These are phyloP conservation scores for Sialia sialis DNA, from an alignment of 2,113 vertebrate species.

Conservation along the genomic window DNA sequence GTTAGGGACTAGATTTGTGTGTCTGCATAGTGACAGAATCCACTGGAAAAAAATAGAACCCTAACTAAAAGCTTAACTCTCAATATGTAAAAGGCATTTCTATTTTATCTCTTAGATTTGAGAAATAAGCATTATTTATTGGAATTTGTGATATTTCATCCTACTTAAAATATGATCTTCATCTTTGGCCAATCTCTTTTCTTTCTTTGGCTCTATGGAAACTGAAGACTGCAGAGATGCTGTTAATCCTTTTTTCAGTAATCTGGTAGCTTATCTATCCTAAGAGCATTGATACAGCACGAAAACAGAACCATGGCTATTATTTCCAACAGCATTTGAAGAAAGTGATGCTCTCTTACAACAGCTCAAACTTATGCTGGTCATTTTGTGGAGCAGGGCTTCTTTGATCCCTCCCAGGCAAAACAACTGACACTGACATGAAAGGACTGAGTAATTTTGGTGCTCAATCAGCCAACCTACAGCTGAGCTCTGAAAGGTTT, in stretches of 20 bases:
- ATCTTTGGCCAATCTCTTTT: not conserved
- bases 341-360: not conserved
- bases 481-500: not conserved
- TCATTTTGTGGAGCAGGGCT: not conserved
- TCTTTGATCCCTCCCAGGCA: not conserved
- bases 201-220: not conserved
- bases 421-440: not conserved
- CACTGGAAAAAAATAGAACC: not conserved
- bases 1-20: not conserved
- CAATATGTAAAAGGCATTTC: not conserved
- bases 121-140: not conserved
- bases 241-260: not conserved
- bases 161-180: not conserved
- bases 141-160: not conserved
- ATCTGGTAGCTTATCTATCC: not conserved
- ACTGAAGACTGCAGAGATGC: not conserved
- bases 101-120: not conserved
- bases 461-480: not conserved
- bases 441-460: not conserved
- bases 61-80: not conserved
- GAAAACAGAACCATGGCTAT: not conserved
- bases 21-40: not conserved
- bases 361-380: not conserved
- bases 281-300: not conserved
- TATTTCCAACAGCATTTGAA: not conserved